These are phyloP conservation scores for Cetonia aurata DNA, from an alignment of 2,888 invertebrate species.

Conservation along the genomic window DNA sequence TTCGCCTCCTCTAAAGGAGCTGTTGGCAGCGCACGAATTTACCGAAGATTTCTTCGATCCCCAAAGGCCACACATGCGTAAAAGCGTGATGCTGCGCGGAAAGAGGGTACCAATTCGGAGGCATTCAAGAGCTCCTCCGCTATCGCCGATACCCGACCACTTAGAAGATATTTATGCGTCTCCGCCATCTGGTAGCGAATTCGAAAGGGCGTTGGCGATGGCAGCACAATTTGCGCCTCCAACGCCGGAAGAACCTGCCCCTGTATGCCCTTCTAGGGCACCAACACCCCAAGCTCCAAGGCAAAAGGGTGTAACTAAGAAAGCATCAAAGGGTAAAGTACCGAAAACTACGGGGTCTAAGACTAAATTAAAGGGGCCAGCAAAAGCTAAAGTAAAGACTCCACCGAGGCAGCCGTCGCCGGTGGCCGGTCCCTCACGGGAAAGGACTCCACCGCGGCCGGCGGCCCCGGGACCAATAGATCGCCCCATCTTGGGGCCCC, in stretches of 20 bases:
- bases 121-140: slow-evolving; percentile 9
- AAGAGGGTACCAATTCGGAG: slow-evolving; percentile 9
- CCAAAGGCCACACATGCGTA: slow-evolving; percentile 26
- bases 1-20: slow-evolving; percentile 37
- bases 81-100: slow-evolving; percentile 5
- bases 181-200: background rate
- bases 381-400: slow-evolving; percentile 5
- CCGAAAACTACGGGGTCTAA: slow-evolving; percentile 7
- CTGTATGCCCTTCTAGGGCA: too few species aligned
- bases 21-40: slow-evolving; percentile 27
- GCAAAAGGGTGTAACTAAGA: too few species aligned
- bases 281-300: background rate
- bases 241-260: background rate
- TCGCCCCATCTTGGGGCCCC: background rate
- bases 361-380: slow-evolving; percentile 8
- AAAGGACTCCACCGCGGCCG: slow-evolving; percentile 11
- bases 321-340: too few species aligned
- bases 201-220: slow-evolving; percentile 13
- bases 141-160: slow-evolving; percentile 24
- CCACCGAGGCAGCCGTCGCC: slow-evolving; percentile 11
- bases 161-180: slow-evolving; percentile 1
- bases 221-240: slow-evolving; percentile 19
- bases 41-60: slow-evolving; percentile 40
- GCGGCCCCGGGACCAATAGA: background rate
- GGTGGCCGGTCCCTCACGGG: background rate